Evolutionary conservation across 2,113 vertebrate genomes (phyloP).

Genomic region (Oceanites oceanicus): DNA sequence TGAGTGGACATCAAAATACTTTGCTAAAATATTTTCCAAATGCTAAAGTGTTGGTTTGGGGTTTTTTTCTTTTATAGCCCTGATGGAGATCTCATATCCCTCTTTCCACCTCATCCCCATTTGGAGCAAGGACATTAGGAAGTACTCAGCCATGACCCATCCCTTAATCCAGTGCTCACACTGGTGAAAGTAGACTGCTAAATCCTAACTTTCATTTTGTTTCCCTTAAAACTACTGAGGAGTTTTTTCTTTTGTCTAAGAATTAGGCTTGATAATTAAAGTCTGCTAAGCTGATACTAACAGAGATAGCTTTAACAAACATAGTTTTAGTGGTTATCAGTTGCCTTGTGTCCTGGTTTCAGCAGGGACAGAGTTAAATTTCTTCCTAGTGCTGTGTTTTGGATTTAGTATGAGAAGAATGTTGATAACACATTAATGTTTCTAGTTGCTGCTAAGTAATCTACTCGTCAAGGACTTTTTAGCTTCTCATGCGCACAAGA

Average conservation of each 20-base stretch:
- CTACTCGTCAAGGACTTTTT: too few species aligned
- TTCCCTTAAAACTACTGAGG: not conserved
- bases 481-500: too few species aligned
- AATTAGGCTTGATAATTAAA: not conserved
- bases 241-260: not conserved
- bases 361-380: too few species aligned
- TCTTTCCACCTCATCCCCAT: not conserved
- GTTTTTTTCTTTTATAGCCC: not conserved
- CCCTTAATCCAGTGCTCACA: not conserved
- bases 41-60: not conserved
- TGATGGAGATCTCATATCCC: not conserved
- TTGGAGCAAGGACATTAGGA: not conserved
- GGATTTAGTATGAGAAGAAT: too few species aligned
- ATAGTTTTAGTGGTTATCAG: not conserved
- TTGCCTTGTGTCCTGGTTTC: too few species aligned
- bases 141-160: not conserved
- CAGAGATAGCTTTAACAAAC: not conserved
- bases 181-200: not conserved
- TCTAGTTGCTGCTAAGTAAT: too few species aligned
- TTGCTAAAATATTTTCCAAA: not conserved
- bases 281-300: not conserved
- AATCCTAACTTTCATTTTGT: not conserved
- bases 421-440: too few species aligned
- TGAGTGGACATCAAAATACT: not conserved
- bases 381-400: too few species aligned